phyloP scores from a whole-genome alignment of 2,113 vertebrate species.

The Diadophis punctatus region DNA sequence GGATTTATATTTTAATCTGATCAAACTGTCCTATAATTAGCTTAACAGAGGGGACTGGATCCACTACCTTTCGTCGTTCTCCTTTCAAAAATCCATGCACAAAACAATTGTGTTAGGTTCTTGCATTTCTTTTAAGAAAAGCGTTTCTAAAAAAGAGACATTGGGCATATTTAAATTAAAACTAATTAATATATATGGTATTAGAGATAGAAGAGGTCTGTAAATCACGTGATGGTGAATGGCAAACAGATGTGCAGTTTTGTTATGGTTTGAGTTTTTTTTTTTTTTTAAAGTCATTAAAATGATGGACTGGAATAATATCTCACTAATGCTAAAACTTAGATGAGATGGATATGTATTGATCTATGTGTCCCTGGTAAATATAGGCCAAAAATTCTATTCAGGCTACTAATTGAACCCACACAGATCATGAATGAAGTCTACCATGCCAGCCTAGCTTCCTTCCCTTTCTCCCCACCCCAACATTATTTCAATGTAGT shows the following conservation, averaged over 20 bases:
- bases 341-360: neutral
- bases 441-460: neutral
- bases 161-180: neutral
- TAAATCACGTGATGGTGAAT: neutral
- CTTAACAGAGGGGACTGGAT: neutral
- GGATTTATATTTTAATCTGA: neutral
- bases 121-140: neutral
- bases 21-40: neutral
- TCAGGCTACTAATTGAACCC: neutral
- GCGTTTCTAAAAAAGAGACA: neutral
- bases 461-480: accelerated
- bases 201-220: neutral
- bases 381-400: neutral
- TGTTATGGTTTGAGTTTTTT: neutral
- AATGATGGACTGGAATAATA: neutral
- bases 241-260: neutral
- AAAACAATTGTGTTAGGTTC: neutral
- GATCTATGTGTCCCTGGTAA: neutral
- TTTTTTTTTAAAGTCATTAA: neutral
- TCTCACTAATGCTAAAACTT: neutral
- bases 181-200: neutral
- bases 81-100: neutral
- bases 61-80: neutral
- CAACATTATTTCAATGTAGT: neutral
- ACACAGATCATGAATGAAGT: neutral